These are phyloP conservation scores for Papilio aristodemus DNA, from an alignment of 1,140 invertebrate genomes.

Conservation along the genomic window DNA sequence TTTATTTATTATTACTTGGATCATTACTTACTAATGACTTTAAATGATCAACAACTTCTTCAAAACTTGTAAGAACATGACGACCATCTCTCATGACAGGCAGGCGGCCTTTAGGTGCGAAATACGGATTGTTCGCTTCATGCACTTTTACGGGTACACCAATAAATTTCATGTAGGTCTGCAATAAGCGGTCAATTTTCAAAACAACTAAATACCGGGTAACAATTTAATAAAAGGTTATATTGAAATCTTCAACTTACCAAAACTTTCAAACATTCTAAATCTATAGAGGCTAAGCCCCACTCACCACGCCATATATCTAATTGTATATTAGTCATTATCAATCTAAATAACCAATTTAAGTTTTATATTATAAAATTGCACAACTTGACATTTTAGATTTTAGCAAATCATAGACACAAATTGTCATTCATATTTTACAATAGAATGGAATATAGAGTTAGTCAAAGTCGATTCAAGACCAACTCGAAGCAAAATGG, in stretches of 20 bases:
- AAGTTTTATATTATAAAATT: slow-evolving; percentile 41
- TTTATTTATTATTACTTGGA: not conserved
- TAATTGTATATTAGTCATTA: slow-evolving; percentile 82
- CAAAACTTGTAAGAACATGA: slow-evolving; percentile 81
- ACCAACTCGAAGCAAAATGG: no score
- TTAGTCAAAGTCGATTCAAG: no score
- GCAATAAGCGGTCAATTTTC: slow-evolving; percentile 59
- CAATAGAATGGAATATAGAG: not conserved
- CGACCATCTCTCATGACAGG: slow-evolving; percentile 85
- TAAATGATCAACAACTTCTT: slow-evolving; percentile 86
- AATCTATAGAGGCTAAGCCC: slow-evolving; percentile 91
- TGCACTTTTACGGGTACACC: slow-evolving; percentile 84
- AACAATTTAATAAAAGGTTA: slow-evolving; percentile 52
- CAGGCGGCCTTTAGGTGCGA: slow-evolving; percentile 84
- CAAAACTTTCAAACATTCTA: slow-evolving; percentile 88
- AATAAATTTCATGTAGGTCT: slow-evolving; percentile 89
- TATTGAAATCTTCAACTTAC: slow-evolving; percentile 78
- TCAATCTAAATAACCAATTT: slow-evolving; percentile 39
- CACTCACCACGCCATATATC: slow-evolving; percentile 91
- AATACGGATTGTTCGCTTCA: slow-evolving; percentile 86
- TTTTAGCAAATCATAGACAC: slow-evolving; percentile 13
- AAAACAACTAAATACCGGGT: slow-evolving; percentile 47
- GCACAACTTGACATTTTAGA: slow-evolving; percentile 40
- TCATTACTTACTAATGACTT: slow-evolving; percentile 78
- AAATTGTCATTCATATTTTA: not conserved